Base-by-base conservation (phyloP, 1,140 invertebrate genomes). In the Drosophila sp. region DNA sequence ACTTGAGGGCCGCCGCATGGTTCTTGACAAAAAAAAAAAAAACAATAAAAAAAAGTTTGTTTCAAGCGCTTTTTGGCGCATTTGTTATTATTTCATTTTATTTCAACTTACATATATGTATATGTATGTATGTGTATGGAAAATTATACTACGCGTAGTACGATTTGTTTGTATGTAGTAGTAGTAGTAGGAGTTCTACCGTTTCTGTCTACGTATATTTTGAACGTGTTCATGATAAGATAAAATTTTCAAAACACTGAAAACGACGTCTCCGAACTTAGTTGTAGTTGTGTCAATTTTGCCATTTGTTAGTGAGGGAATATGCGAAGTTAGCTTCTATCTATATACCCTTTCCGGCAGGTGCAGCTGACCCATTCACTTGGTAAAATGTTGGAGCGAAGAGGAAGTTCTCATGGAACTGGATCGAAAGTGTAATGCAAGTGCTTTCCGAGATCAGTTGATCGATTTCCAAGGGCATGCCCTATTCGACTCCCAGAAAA, bases 1-100 rank as follows among this genome's bases (percentile, higher is more conserved):
- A 81, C 82, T 81, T 75, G 82, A 79, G 65, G 82, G 81, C 70
- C 81, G 81, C 66, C 81, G 60, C 84, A 66, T 85, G 82, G 69
- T 70, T 80, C 61, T 66, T 57, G 54, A 60, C 61, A 65, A 60
- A 65, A 54, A 70, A 66, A 60, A 70, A 60, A 38, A 60, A 50
- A 58, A 17, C 17, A 70, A 60, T 30, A 25, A 47, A 70, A 58
- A 63, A 38, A 60, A 68, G 63, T 17, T 64, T 60, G 29, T 41
- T 41, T 60, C 47, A 27, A 44, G 54, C 64, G 56, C 66, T 81
- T 73, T 86, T 85, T 69, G 78, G 81, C 74, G 74, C 65, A 82
- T 84, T 84, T 84, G 78, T 85, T 85, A 81, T 80, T 86, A 77
- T 77, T 85, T 67, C 63, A 70, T 56, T 73, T 70, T 62, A 47